Conservation (phyloP, 2,888 invertebrate species). For the Drosophila mayaguana region DNA sequence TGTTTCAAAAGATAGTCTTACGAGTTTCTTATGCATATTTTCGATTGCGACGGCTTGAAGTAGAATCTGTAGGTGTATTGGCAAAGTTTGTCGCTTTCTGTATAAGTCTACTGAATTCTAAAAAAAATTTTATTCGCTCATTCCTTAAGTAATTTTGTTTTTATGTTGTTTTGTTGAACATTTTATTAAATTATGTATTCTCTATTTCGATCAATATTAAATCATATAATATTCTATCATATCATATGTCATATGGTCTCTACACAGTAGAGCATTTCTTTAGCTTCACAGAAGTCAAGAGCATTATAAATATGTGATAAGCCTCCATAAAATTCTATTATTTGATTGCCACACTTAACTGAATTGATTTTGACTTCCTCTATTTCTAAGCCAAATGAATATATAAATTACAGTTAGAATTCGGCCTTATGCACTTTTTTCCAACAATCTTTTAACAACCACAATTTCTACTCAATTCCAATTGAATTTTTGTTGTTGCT, state of each 20-base stretch:
- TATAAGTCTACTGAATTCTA: neutral
- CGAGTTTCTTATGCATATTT: neutral
- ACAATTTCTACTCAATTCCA: slow-evolving; percentile 65
- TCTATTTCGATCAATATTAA: too few species aligned
- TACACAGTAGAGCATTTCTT: neutral
- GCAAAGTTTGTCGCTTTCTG: too few species aligned
- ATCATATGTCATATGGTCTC: too few species aligned
- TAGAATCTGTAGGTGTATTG: neutral
- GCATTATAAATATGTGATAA: neutral
- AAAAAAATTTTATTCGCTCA: neutral
- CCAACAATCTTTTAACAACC: slow-evolving; percentile 57
- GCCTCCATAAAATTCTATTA: neutral
- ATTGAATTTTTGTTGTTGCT: slow-evolving; percentile 50
- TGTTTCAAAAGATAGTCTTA: slow-evolving; percentile 12
- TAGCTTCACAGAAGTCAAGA: neutral
- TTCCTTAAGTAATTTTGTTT: too few species aligned
- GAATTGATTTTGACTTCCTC: slow-evolving; percentile 22
- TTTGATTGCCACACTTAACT: slow-evolving; percentile 17
- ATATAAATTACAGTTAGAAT: slow-evolving; percentile 42
- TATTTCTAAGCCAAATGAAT: slow-evolving; percentile 2
- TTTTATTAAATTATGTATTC: too few species aligned
- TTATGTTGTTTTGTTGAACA: too few species aligned
- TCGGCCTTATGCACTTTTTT: slow-evolving; percentile 39
- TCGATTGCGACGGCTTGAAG: neutral
- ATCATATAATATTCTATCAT: too few species aligned